phyloP scores from a whole-genome alignment of 1,140 invertebrate genomes.

The Lucilia cuprina region DNA sequence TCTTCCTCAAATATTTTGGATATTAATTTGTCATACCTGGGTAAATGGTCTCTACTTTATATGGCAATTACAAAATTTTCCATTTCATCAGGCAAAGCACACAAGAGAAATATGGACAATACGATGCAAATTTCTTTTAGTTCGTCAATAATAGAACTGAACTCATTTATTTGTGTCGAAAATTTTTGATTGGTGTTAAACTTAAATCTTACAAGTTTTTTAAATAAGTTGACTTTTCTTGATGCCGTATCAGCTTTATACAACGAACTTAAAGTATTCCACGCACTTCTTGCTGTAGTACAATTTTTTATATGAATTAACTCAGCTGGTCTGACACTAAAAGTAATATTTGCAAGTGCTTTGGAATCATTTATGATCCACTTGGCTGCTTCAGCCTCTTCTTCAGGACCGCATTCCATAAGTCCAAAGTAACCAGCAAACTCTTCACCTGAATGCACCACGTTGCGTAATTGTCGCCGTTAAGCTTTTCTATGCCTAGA shows the following conservation, averaged over 20 bases:
- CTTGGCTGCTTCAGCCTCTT: background rate
- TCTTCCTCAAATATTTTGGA: slow-evolving; percentile 35
- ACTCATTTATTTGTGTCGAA: slow-evolving; percentile 3
- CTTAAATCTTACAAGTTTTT: slow-evolving; percentile 35
- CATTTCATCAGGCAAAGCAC: slow-evolving; percentile 37
- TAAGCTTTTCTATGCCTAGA: background rate
- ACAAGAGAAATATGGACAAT: slow-evolving; percentile 25
- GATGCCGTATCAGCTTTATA: no score
- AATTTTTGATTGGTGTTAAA: slow-evolving; percentile 26
- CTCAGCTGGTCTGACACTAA: no score
- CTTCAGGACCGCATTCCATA: background rate
- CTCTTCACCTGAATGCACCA: background rate
- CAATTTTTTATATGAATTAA: no score
- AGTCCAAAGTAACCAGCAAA: background rate
- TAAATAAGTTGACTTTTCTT: slow-evolving; percentile 34
- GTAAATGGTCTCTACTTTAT: slow-evolving; percentile 34
- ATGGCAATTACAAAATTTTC: slow-evolving; percentile 38
- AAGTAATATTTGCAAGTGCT: no score
- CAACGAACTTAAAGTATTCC: no score
- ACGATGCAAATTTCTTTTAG: slow-evolving; percentile 26
- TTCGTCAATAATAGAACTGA: slow-evolving; percentile 27
- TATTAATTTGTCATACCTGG: slow-evolving; percentile 29
- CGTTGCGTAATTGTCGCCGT: background rate
- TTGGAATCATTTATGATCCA: no score
- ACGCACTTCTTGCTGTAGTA: no score